Percentiles rank a stretch among this genome's conserved stretches.
Evolutionary conservation across 2,888 invertebrate species (phyloP).

Genomic region (Leptinotarsa juncta): DNA sequence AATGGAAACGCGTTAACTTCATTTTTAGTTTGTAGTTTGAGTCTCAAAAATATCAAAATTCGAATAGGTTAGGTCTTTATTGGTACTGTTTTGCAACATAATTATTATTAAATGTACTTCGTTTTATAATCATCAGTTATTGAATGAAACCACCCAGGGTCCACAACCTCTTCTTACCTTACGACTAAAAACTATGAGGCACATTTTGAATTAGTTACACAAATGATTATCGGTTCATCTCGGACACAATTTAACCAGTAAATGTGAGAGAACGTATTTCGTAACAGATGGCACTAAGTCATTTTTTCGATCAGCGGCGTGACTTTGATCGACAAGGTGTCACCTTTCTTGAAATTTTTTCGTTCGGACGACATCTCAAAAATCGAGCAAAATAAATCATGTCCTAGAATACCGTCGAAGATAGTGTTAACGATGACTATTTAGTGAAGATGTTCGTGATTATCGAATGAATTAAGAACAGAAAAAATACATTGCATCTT

Average conservation of each 20-base stretch:
- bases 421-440: not conserved
- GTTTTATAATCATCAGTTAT: not conserved
- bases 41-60: too few species aligned
- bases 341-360: conserved; percentile 29
- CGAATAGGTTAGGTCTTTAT: too few species aligned
- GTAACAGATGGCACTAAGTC: conserved; percentile 39
- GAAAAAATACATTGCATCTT: too few species aligned
- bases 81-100: too few species aligned
- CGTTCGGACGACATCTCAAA: not conserved
- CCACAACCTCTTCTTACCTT: not conserved
- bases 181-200: conserved; percentile 44
- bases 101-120: too few species aligned
- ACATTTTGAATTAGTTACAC: conserved; percentile 33
- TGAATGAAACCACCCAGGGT: not conserved
- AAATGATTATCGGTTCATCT: conserved; percentile 52
- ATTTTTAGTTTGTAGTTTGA: too few species aligned
- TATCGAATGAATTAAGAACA: too few species aligned
- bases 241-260: conserved; percentile 60
- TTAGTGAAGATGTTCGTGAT: not conserved
- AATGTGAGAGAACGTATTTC: conserved; percentile 56
- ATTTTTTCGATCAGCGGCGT: conserved; percentile 32
- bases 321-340: conserved; percentile 28
- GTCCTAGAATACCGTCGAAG: conserved; percentile 23
- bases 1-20: too few species aligned
- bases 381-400: conserved; percentile 11